phyloP scores from a whole-genome alignment of 2,797 vertebrate genomes.

The Sebastiscus albofasciatus region DNA sequence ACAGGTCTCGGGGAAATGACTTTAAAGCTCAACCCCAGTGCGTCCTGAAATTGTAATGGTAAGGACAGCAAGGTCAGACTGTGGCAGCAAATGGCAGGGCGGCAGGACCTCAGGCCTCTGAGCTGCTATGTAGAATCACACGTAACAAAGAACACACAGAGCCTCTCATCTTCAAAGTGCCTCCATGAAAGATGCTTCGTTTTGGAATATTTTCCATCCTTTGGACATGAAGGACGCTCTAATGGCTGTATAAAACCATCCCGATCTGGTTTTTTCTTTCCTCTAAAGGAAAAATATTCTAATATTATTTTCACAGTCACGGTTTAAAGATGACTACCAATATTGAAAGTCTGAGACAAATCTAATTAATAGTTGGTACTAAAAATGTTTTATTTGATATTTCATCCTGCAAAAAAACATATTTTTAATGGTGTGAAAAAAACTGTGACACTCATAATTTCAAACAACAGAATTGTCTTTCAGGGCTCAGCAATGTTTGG shows the following conservation, averaged over 20 bases:
- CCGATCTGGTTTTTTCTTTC: not conserved
- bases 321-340: not conserved
- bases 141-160: constrained; percentile 57
- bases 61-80: constrained; percentile 48
- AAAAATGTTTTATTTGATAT: not conserved
- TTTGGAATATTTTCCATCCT: constrained; percentile 39
- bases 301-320: not conserved
- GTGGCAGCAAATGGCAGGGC: constrained; percentile 45
- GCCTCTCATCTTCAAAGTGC: constrained; percentile 71
- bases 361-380: not conserved
- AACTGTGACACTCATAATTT: not conserved
- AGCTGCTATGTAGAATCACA: constrained; percentile 40
- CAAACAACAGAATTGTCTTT: not conserved
- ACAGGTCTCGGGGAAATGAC: not conserved
- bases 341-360: not conserved
- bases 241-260: constrained; percentile 25
- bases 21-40: constrained; percentile 8
- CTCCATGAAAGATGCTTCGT: constrained; percentile 47
- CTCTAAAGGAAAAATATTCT: not conserved
- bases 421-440: not conserved
- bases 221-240: constrained; percentile 19
- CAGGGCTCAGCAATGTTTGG: not conserved
- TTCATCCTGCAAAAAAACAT: not conserved
- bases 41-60: constrained; percentile 25
- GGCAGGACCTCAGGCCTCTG: constrained; percentile 43